phyloP scores from a whole-genome alignment of 2,888 invertebrate species.

The Pegoplata infirma region DNA sequence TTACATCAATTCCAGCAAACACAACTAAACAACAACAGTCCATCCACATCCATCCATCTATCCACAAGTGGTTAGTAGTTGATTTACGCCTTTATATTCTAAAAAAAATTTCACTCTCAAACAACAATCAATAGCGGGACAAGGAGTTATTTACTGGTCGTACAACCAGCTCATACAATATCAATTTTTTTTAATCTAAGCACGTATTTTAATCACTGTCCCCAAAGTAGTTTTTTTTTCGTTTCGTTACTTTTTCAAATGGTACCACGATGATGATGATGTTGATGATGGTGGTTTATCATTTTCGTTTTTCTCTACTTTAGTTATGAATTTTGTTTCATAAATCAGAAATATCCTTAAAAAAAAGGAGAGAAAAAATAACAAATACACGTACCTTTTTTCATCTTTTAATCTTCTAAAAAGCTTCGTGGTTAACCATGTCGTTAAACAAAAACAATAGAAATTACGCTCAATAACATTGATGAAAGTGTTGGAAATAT shows the following conservation, averaged over 20 bases:
- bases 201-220: constrained; percentile 68
- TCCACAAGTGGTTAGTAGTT: constrained; percentile 56
- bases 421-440: constrained; percentile 61
- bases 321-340: constrained; percentile 29
- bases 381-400: constrained; percentile 5
- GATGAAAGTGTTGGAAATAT: constrained; percentile 56
- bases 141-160: constrained; percentile 25
- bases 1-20: constrained; percentile 51
- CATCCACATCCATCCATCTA: too few relatives aligned
- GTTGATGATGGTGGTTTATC: not conserved
- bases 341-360: constrained; percentile 56
- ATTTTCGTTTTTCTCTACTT: not conserved
- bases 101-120: not conserved
- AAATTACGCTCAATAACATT: constrained; percentile 58
- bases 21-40: constrained; percentile 18
- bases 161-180: constrained; percentile 10
- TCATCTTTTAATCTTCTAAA: constrained; percentile 64
- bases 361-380: constrained; percentile 2
- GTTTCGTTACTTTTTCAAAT: constrained; percentile 4
- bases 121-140: constrained; percentile 49
- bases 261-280: not conserved
- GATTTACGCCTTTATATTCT: constrained; percentile 57
- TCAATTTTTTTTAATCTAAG: constrained; percentile 59
- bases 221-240: constrained; percentile 54
- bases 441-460: constrained; percentile 57